phyloP scores from a whole-genome alignment of 2,113 vertebrate species.

The Cinclus cinclus region DNA sequence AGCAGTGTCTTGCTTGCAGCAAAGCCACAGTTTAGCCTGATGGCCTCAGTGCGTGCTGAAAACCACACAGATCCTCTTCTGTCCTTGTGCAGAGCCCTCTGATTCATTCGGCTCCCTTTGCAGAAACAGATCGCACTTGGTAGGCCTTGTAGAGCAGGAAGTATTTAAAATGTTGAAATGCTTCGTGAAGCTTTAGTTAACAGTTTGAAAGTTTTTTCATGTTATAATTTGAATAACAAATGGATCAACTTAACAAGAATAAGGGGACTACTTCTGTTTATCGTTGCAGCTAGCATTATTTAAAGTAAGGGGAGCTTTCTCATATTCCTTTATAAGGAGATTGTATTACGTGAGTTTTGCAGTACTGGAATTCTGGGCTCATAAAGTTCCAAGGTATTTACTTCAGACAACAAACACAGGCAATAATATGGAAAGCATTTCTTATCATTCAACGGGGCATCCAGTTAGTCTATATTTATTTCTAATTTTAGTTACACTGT shows the following conservation, averaged over 20 bases:
- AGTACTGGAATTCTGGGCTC: background rate
- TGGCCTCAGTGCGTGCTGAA: background rate
- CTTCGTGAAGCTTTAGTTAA: background rate
- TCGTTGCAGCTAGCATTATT: background rate
- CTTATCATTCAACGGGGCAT: background rate
- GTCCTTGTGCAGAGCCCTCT: background rate
- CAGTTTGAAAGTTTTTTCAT: background rate
- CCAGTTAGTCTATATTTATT: background rate
- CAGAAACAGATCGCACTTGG: background rate
- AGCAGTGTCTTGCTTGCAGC: slow-evolving; percentile 48
- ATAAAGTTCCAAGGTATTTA: background rate
- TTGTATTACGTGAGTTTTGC: background rate
- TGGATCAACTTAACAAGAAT: background rate
- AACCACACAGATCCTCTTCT: background rate
- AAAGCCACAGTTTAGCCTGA: slow-evolving; percentile 36
- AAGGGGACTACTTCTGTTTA: background rate
- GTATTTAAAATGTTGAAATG: background rate
- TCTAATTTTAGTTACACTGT: background rate
- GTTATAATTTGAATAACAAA: background rate
- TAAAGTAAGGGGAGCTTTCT: background rate
- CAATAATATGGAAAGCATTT: background rate
- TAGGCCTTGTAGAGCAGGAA: background rate
- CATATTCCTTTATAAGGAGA: background rate
- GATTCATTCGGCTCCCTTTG: background rate
- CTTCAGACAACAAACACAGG: background rate